These are phyloP conservation scores for Pangasius larnaudii DNA, from an alignment of 2,797 vertebrate genomes.

Conservation along the genomic window DNA sequence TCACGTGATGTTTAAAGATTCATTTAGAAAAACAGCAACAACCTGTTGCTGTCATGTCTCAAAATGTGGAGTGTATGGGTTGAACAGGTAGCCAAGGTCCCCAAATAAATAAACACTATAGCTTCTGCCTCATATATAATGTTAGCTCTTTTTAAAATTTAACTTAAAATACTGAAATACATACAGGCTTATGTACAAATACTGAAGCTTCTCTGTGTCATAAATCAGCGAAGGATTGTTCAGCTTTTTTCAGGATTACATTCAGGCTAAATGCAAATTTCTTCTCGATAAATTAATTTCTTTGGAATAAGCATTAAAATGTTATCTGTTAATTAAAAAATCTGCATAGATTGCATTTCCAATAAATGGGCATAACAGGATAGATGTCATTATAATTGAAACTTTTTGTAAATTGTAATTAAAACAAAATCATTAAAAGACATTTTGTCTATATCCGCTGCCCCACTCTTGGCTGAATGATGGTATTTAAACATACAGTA, in stretches of 20 bases:
- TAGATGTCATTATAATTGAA: neutral
- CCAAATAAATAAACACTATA: neutral
- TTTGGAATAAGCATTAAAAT: neutral
- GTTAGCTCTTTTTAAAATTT: neutral
- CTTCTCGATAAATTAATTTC: neutral
- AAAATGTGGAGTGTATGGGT: neutral
- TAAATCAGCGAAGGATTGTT: neutral
- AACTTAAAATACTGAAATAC: neutral
- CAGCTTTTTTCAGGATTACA: neutral
- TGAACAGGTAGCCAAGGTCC: no score
- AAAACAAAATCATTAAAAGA: neutral
- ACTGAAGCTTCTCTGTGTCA: neutral
- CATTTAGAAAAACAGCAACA: neutral
- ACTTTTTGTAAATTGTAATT: neutral
- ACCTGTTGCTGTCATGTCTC: neutral
- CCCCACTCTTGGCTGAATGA: neutral
- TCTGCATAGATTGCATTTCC: neutral
- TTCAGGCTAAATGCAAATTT: neutral
- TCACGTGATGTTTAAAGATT: neutral
- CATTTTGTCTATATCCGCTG: neutral
- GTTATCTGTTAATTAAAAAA: no score
- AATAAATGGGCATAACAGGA: neutral
- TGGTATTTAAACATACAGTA: neutral
- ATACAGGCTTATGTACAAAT: neutral
- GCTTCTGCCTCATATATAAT: neutral